phyloP scores from a whole-genome alignment of 2,888 invertebrate genomes.

The Lasioglossum morio region DNA sequence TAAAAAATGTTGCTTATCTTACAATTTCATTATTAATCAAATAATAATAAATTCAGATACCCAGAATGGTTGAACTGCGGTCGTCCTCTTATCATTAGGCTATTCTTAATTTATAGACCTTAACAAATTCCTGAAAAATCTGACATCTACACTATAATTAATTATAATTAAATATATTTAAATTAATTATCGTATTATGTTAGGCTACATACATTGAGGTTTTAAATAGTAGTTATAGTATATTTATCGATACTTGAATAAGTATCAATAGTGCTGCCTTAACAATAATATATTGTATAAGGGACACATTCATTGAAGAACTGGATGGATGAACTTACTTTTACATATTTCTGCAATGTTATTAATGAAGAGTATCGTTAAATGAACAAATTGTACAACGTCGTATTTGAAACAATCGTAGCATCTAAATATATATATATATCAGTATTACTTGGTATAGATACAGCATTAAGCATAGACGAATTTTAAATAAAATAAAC shows the following conservation, averaged over 20 bases:
- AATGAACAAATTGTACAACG: slow-evolving; percentile 18
- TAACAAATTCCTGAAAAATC: slow-evolving; percentile 42
- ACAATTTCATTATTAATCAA: slow-evolving; percentile 26
- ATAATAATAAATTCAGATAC: slow-evolving; percentile 38
- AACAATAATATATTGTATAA: slow-evolving; percentile 17
- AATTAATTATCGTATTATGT: slow-evolving; percentile 12
- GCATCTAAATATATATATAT: neutral
- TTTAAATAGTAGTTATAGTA: slow-evolving; percentile 36
- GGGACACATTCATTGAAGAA: slow-evolving; percentile 28
- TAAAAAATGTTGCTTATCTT: slow-evolving; percentile 22
- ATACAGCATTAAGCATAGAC: slow-evolving; percentile 19
- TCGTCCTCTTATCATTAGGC: slow-evolving; percentile 34
- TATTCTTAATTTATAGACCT: slow-evolving; percentile 39
- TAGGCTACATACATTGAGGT: slow-evolving; percentile 50
- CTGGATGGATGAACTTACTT: slow-evolving; percentile 32
- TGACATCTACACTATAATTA: slow-evolving; percentile 3
- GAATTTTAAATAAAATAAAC: slow-evolving; percentile 37
- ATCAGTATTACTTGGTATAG: slow-evolving; percentile 23
- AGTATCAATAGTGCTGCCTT: slow-evolving; percentile 29
- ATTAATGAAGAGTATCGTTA: slow-evolving; percentile 4
- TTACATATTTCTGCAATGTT: slow-evolving; percentile 4
- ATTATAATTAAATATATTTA: slow-evolving; percentile 5
- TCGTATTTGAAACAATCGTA: slow-evolving; percentile 23
- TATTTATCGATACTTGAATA: slow-evolving; percentile 30
- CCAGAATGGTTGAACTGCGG: slow-evolving; percentile 28